Base-by-base conservation (phyloP, 2,888 invertebrate genomes). In the Monochamus alternatus region DNA sequence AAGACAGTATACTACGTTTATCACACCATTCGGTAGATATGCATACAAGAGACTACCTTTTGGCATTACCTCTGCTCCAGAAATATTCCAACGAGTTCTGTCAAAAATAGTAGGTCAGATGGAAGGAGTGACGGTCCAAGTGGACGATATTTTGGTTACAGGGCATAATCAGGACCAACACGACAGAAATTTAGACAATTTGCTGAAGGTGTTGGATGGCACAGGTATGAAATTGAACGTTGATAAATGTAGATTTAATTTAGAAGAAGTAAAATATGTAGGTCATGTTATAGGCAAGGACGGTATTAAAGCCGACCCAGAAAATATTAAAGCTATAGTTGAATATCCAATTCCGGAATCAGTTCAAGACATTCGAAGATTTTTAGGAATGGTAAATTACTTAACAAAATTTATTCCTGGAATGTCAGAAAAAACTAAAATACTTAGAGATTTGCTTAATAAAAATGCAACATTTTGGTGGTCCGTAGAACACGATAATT, bases 341-440 rank as follows among this genome's bases (percentile, higher is more conserved):
- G 30, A 59, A 9, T 59, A 59, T 30, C 59, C 59, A 59, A n/a
- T 59, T 3, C 22, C 59, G 5, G 14, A 59, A 30, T 30, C 14
- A 30, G 10, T 4, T 30, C 14, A 59, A 4, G 59, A 59, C 8
- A 14, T 5, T 8, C 10, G 52, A 52, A 59, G 59, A 30, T 14
- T 59, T 9, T 30, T 59, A 30, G 30, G 59, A 12, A 5, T 3
- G 22, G 59, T 59, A 8, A 59, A 59, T 30, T 59, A 59, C 30
- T 30, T 59, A 59, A 59, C 59, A 8, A 59, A 30, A 30, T 59
- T 59, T 22, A 30, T 59, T 14, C 14, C 8, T 3, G 59, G n/a
- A 30, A 59, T 59, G 59, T 59, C 59, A 59, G 59, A 59, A 22
- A 59, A 59, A 59, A 59, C 59, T 14, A 52, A 14, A 14, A 12